These are phyloP conservation scores for Philereme vetulata DNA, from an alignment of 2,888 invertebrate genomes.

Conservation along the genomic window DNA sequence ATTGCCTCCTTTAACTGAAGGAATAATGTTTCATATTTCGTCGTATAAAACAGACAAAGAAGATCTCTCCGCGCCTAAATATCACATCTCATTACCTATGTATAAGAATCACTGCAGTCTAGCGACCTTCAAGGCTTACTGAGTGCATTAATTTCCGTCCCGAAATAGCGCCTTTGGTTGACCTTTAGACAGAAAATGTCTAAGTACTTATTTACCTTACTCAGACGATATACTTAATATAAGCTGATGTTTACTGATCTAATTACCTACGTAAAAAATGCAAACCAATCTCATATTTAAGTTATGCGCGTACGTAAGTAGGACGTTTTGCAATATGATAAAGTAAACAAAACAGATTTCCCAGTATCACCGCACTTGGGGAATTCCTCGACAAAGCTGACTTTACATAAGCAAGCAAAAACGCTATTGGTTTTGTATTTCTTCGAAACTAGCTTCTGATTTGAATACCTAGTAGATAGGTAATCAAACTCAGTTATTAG, in stretches of 20 bases:
- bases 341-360: not conserved
- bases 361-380: conserved; percentile 18
- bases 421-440: not conserved
- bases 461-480: no score
- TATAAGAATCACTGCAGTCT: conserved; percentile 25
- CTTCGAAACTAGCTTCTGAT: no score
- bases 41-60: no score
- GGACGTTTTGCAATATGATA: no score
- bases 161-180: conserved; percentile 14
- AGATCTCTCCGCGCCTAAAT: conserved; percentile 2
- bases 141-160: conserved; percentile 19
- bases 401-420: conserved; percentile 9
- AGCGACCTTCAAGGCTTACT: conserved; percentile 24
- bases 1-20: conserved; percentile 1
- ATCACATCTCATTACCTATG: conserved; percentile 22
- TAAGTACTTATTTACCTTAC: not conserved
- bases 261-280: no score
- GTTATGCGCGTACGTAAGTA: no score
- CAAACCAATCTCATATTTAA: no score
- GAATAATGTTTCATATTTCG: no score
- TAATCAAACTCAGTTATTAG: no score
- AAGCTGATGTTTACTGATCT: no score
- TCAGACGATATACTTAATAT: no score
- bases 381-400: conserved; percentile 31
- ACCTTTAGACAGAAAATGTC: conserved; percentile 9